Conservation (phyloP, 2,113 vertebrate species). For the Carettochelys insculpta region DNA sequence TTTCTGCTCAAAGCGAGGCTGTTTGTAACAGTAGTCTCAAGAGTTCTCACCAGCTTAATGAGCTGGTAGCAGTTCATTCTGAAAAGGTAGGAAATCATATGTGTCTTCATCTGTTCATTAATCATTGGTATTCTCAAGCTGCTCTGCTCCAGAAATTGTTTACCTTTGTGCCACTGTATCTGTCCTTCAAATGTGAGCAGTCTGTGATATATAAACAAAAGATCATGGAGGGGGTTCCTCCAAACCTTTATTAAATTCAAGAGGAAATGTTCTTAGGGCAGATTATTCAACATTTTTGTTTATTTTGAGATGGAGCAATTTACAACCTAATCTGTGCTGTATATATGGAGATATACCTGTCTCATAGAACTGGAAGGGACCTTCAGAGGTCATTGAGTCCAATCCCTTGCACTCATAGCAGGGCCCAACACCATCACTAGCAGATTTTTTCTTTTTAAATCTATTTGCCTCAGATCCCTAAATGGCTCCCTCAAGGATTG, state of each 20-base stretch:
- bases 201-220: background rate
- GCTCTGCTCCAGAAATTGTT: slow-evolving; percentile 7
- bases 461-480: too few species aligned
- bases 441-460: too few species aligned
- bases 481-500: too few species aligned
- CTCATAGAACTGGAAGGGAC: too few species aligned
- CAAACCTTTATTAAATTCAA: background rate
- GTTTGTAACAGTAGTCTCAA: background rate
- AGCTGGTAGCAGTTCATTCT: slow-evolving; percentile 6
- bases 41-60: slow-evolving; percentile 9
- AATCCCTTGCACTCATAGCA: too few species aligned
- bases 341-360: too few species aligned
- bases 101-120: slow-evolving; percentile 52
- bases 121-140: slow-evolving; percentile 4
- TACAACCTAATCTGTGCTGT: slow-evolving; percentile 4
- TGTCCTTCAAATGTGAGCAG: background rate
- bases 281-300: background rate
- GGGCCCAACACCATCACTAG: too few species aligned
- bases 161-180: background rate
- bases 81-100: slow-evolving; percentile 16
- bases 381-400: too few species aligned
- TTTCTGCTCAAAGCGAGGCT: slow-evolving; percentile 4
- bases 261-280: background rate
- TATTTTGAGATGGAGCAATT: background rate
- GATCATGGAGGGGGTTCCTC: background rate